Evolutionary conservation across 1,140 invertebrate species (phyloP), one percentile per base, ranked within the genome.

Genomic region (Palaemon carinicauda): DNA sequence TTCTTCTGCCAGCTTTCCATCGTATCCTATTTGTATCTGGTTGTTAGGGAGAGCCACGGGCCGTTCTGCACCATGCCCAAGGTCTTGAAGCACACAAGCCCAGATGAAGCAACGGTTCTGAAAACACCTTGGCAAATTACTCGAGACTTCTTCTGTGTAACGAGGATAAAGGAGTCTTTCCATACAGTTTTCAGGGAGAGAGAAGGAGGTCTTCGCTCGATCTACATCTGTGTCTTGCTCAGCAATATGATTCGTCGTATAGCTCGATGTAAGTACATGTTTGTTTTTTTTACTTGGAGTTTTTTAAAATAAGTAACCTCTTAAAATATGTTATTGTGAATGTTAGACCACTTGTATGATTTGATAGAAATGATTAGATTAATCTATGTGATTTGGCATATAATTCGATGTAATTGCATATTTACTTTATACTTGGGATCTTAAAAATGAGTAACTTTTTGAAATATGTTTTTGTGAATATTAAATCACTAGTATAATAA

Each of bases 241-340:
- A 21, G 27, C 77, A 88, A 88, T 54, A 88, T 88, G 87, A 78
- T 82, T 9, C 52, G 87, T 12, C 71, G 87, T 3, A 73, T 82
- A 0, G 87, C 33, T 41, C 33, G 33, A 41, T 41, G 33, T 41
- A 41, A 41, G 3, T 41, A 41, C 9, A 9, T 9, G n/a, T n/a
- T n/a, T n/a, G n/a, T n/a, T n/a, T n/a, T n/a, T n/a, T n/a, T n/a
- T n/a, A n/a, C n/a, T n/a, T n/a, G n/a, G n/a, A n/a, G n/a, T n/a
- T n/a, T n/a, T n/a, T n/a, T n/a, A n/a, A n/a, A n/a, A n/a, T n/a
- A n/a, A n/a, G n/a, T n/a, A n/a, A n/a, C n/a, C n/a, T n/a, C n/a
- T n/a, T n/a, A n/a, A n/a, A n/a, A n/a, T n/a, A n/a, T n/a, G n/a
- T n/a, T n/a, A n/a, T n/a, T n/a, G n/a, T n/a, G n/a, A n/a, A n/a